A percentile compares a stretch with the other conserved stretches of the same genome.
These are phyloP conservation scores for Palythoa heliodiscus DNA, from an alignment of 92 coral and sea anemone genomes.

Conservation along the genomic window DNA sequence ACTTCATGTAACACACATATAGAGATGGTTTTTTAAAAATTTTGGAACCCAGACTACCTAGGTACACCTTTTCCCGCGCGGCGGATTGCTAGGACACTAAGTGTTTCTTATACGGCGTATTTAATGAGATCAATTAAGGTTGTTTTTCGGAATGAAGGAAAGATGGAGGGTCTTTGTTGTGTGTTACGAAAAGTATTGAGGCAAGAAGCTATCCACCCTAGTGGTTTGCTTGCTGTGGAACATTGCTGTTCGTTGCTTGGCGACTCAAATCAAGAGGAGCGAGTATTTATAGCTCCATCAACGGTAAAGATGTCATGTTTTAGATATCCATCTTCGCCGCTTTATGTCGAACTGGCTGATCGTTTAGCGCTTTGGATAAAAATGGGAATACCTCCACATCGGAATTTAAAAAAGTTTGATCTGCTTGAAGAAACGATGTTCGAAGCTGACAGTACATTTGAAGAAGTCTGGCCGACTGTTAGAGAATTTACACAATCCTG, in stretches of 20 bases:
- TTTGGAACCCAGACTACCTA: background rate
- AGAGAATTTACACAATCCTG: conserved; percentile 51
- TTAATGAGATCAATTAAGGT: background rate
- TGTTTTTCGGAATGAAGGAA: background rate
- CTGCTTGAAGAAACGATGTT: conserved; percentile 56
- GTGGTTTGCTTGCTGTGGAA: conserved; percentile 26
- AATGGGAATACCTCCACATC: conserved; percentile 49
- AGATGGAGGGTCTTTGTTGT: background rate
- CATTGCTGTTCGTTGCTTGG: conserved; percentile 25
- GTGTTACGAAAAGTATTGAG: conserved; percentile 6
- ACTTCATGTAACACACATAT: too few relatives aligned
- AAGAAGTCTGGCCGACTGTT: conserved; percentile 43
- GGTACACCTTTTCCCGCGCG: background rate
- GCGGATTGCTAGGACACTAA: background rate
- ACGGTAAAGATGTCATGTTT: too few relatives aligned
- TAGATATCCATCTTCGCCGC: conserved; percentile 65
- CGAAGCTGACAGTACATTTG: conserved; percentile 3
- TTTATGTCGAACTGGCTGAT: conserved; percentile 65
- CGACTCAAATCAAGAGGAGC: background rate
- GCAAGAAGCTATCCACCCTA: conserved; percentile 1
- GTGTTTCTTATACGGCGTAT: background rate
- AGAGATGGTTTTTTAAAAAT: too few relatives aligned
- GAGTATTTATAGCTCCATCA: background rate
- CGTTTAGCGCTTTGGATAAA: conserved; percentile 64
- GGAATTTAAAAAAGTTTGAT: conserved; percentile 42